A percentile compares a stretch with the other conserved stretches of the same genome.
These are phyloP conservation scores for Poeciliopsis presidionis DNA, from an alignment of 2,797 vertebrate genomes.

Conservation along the genomic window DNA sequence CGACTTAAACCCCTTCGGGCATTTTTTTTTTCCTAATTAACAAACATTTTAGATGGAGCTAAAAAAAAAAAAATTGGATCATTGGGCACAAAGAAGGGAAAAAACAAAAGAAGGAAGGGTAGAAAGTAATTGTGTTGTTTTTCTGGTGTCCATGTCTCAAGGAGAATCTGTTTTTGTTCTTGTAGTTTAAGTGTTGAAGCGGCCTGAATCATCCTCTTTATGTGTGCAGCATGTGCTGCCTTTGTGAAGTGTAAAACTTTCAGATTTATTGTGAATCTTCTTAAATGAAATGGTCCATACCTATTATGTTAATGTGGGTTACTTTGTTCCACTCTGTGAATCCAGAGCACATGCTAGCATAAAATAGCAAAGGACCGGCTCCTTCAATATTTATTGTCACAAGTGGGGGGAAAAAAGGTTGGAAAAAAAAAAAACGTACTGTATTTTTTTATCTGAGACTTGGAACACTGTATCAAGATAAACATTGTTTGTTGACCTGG, in stretches of 20 bases:
- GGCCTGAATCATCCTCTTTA: conserved; percentile 31
- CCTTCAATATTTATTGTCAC: background rate
- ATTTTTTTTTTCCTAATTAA: conserved; percentile 62
- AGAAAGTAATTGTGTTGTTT: conserved; percentile 46
- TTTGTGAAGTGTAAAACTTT: conserved; percentile 12
- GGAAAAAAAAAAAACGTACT: background rate
- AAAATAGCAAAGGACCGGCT: conserved; percentile 5
- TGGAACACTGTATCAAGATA: background rate
- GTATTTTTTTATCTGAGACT: background rate
- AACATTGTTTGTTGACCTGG: background rate
- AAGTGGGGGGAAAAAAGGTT: background rate
- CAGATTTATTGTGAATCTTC: conserved; percentile 7
- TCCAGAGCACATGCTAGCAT: conserved; percentile 7
- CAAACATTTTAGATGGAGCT: conserved; percentile 61
- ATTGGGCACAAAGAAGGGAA: conserved; percentile 32
- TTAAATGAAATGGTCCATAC: conserved; percentile 31
- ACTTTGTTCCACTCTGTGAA: conserved; percentile 28
- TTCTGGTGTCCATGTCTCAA: conserved; percentile 43
- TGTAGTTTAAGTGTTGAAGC: conserved; percentile 47
- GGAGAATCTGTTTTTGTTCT: conserved; percentile 51
- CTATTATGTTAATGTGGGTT: conserved; percentile 39
- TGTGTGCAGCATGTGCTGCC: conserved; percentile 21
- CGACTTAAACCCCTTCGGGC: conserved; percentile 36
- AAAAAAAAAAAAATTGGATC: conserved; percentile 25
- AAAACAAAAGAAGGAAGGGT: background rate